These are phyloP conservation scores for Listronotus bonariensis DNA, from an alignment of 1,140 invertebrate genomes.

Conservation along the genomic window DNA sequence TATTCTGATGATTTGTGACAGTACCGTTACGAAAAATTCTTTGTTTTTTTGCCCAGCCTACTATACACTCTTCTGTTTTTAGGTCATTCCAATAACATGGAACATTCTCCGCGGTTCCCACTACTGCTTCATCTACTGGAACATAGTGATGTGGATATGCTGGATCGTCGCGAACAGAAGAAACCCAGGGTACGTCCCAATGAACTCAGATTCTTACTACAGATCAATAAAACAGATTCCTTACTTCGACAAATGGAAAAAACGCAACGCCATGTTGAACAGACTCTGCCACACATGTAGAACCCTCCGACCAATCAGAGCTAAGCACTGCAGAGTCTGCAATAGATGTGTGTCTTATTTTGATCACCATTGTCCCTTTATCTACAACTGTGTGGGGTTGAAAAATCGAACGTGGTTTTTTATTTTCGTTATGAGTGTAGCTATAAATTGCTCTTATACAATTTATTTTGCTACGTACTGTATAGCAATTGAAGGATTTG, in stretches of 20 bases:
- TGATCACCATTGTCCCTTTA: slow-evolving; percentile 94
- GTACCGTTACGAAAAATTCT: too few species aligned
- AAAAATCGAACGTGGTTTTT: slow-evolving; percentile 91
- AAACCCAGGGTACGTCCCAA: slow-evolving; percentile 87
- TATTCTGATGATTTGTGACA: too few species aligned
- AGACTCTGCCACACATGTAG: slow-evolving; percentile 89
- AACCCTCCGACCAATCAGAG: slow-evolving; percentile 75
- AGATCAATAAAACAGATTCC: slow-evolving; percentile 87
- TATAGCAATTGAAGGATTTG: slow-evolving; percentile 82
- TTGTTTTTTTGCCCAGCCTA: too few species aligned
- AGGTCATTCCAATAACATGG: slow-evolving; percentile 83
- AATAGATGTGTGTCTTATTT: slow-evolving; percentile 91
- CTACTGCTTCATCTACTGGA: slow-evolving; percentile 89
- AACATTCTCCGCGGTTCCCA: slow-evolving; percentile 81
- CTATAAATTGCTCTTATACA: slow-evolving; percentile 83
- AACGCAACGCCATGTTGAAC: slow-evolving; percentile 82
- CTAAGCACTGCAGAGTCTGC: slow-evolving; percentile 88
- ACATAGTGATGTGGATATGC: slow-evolving; percentile 89
- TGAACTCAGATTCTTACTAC: slow-evolving; percentile 88
- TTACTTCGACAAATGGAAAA: slow-evolving; percentile 87
- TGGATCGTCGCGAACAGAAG: slow-evolving; percentile 87
- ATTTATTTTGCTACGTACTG: slow-evolving; percentile 89
- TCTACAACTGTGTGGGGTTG: slow-evolving; percentile 90
- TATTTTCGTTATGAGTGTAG: slow-evolving; percentile 82
- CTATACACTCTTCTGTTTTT: slow-evolving; percentile 6